Conservation (phyloP, 2,888 invertebrate genomes). For the Andrena fulva region DNA sequence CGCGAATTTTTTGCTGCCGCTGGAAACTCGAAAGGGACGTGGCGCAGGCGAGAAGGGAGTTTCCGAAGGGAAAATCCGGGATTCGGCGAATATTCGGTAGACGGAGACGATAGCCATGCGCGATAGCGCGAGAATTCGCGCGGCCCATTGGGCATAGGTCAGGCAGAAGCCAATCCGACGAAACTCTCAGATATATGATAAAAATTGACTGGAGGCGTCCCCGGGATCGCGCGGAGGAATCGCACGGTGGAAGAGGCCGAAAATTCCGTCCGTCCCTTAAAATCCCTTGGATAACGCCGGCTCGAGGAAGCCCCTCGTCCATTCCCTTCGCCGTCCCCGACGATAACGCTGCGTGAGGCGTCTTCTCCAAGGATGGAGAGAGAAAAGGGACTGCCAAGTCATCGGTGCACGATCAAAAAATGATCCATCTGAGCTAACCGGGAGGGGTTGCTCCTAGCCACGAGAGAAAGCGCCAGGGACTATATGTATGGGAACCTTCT, state of each 20-base stretch:
- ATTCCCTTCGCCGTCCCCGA: conserved; percentile 54
- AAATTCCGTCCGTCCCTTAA: conserved; percentile 77
- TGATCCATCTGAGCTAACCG: conserved; percentile 68
- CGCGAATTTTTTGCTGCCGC: conserved; percentile 10
- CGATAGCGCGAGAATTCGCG: conserved; percentile 79
- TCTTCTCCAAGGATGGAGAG: conserved; percentile 31
- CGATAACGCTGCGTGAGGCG: conserved; percentile 60
- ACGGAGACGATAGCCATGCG: conserved; percentile 74
- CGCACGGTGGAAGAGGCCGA: conserved; percentile 58
- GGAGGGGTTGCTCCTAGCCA: conserved; percentile 35
- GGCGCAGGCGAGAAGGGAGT: neutral
- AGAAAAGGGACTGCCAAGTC: conserved; percentile 70
- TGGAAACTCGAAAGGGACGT: neutral
- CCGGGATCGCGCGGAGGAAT: conserved; percentile 4
- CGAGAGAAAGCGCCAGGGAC: neutral
- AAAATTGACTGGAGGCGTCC: conserved; percentile 81
- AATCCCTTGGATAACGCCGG: conserved; percentile 78
- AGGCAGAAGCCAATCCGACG: conserved; percentile 83
- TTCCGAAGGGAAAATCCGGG: conserved; percentile 48
- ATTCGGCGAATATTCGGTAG: conserved; percentile 57
- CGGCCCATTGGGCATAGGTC: conserved; percentile 84
- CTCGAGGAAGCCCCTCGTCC: conserved; percentile 68
- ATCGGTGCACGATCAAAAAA: conserved; percentile 77
- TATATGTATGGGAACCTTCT: conserved; percentile 40
- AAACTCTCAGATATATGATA: conserved; percentile 82